Evolutionary conservation across 2,888 invertebrate species (phyloP).

Genomic region (Clanis bilineata): DNA sequence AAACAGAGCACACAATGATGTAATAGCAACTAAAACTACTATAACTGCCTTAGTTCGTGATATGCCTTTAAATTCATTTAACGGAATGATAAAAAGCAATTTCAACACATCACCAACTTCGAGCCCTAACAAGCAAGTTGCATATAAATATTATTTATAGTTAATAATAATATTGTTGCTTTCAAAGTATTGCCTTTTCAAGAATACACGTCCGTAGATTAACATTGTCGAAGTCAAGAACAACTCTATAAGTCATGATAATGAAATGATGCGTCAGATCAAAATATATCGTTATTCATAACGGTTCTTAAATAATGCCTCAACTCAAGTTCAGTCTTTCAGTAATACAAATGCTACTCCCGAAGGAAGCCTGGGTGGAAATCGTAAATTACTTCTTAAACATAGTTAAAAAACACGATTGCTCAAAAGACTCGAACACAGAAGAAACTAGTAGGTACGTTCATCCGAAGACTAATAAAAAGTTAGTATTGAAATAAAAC

Average conservation of each 20-base stretch:
- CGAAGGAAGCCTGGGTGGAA: constrained; percentile 33
- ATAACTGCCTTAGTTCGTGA: constrained; percentile 57
- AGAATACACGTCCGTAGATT: constrained; percentile 10
- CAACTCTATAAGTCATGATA: constrained; percentile 19
- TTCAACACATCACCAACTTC: constrained; percentile 39
- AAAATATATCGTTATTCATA: constrained; percentile 17
- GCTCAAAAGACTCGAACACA: constrained; percentile 5
- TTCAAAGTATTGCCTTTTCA: constrained; percentile 29
- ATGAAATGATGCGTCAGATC: constrained; percentile 10
- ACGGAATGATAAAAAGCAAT: constrained; percentile 67
- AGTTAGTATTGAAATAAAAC: no score
- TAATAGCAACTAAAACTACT: constrained; percentile 58
- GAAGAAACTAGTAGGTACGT: constrained; percentile 8
- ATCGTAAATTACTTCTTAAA: constrained; percentile 21
- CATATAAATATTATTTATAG: constrained; percentile 41
- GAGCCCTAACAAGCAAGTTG: constrained; percentile 55
- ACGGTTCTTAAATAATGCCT: constrained; percentile 16
- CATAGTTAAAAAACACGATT: constrained; percentile 30
- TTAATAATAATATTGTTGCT: constrained; percentile 36
- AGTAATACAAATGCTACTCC: constrained; percentile 39
- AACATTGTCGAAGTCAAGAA: neutral
- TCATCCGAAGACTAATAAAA: constrained; percentile 11
- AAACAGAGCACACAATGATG: constrained; percentile 52
- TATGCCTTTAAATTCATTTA: constrained; percentile 64
- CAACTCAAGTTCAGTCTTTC: constrained; percentile 48